A percentile compares a stretch with the other conserved stretches of the same genome.
phyloP scores from a whole-genome alignment of 1,140 invertebrate species.

The Popillia japonica region DNA sequence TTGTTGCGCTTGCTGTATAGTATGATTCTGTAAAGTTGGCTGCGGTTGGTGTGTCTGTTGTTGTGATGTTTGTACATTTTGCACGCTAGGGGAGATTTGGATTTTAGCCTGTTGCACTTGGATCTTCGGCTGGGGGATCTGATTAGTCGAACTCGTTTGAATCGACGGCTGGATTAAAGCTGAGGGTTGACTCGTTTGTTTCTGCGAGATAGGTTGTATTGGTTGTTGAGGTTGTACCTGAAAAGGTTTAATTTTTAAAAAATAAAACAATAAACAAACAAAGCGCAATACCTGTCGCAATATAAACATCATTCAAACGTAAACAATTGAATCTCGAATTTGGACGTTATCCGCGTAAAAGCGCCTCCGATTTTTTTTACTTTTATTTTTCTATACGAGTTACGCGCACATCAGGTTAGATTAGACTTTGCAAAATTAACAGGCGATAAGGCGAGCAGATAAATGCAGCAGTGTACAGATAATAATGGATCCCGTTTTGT shows the following conservation, averaged over 20 bases:
- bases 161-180: conserved; percentile 46
- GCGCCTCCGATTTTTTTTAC: too few species aligned
- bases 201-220: conserved; percentile 20
- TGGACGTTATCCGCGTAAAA: too few species aligned
- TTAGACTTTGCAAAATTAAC: too few species aligned
- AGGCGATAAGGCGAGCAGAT: too few species aligned
- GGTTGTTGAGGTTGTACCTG: conserved; percentile 34
- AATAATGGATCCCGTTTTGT: too few species aligned
- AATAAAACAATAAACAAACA: too few species aligned
- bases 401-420: too few species aligned
- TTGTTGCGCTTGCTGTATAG: conserved; percentile 34
- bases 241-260: not conserved
- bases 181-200: conserved; percentile 13
- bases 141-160: conserved; percentile 40
- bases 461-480: too few species aligned
- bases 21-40: conserved; percentile 39
- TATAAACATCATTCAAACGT: too few species aligned
- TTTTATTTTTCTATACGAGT: too few species aligned
- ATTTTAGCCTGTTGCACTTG: conserved; percentile 13
- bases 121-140: not conserved
- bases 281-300: too few species aligned
- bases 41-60: conserved; percentile 7
- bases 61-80: conserved; percentile 2
- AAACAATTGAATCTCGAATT: too few species aligned
- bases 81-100: not conserved